Base-by-base conservation (phyloP, 2,888 invertebrate genomes). In the Clepsis dumicolana region DNA sequence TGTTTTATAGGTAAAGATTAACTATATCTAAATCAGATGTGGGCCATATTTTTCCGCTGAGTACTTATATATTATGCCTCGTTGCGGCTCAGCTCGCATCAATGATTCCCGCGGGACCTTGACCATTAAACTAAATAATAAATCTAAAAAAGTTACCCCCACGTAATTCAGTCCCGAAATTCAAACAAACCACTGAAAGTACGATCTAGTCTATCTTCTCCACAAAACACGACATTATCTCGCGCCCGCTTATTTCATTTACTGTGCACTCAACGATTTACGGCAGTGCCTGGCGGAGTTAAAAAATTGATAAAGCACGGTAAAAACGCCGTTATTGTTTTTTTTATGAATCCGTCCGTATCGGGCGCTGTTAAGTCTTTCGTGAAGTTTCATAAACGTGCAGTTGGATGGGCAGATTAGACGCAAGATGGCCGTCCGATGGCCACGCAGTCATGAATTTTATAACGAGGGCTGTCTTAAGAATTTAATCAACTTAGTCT, bases 271-370 rank as follows among this genome's bases (percentile, higher is more conserved):
- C 48, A 4, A 4, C 32, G n/a, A 52, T 62, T 63, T 38, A 63
- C 27, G 25, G 38, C 52, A 14, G 32, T 4, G 21, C 12, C 35
- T 25, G 38, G 53, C 25, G 12, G n/a, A 35, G 32, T 25, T 38
- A 16, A 27, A 53, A 53, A 27, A 14, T 27, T 41, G 63, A 63
- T 63, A 63, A 38, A 27, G n/a, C 63, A 52, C 52, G 62, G 18
- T 35, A 57, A 56, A 56, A 57, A 21, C 3, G 35, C n/a, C 35
- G 35, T 50, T 52, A 52, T 25, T 52, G 57, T 57, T 24, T 54
- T 48, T 18, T 48, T 21, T 21, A 21, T 21, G 48, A 48, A 21
- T 1, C 12, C 12, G 8, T 35, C 12, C 4, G 12, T 48, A 41
- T 41, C 35, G 8, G 35, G 12, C 12, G 35, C 35, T 35, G 35